Percentiles rank a stretch among this genome's conserved stretches.
phyloP scores from a whole-genome alignment of 1,140 invertebrate genomes.

The Coptotermes formosanus region DNA sequence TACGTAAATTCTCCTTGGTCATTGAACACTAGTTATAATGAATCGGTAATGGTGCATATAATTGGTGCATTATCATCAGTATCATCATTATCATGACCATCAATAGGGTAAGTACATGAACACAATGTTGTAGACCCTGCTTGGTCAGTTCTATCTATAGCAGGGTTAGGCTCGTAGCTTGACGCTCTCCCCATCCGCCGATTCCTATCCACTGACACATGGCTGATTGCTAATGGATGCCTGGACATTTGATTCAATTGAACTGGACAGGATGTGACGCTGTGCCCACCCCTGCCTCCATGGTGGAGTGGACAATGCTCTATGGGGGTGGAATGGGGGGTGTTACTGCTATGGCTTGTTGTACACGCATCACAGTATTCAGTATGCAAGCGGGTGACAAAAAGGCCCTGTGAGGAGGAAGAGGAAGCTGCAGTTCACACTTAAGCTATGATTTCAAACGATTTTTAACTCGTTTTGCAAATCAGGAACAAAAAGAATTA shows the following conservation, averaged over 20 bases:
- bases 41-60: slow-evolving; percentile 24
- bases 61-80: slow-evolving; percentile 29
- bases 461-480: neutral
- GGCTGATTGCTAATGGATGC: slow-evolving; percentile 13
- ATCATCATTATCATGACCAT: slow-evolving; percentile 27
- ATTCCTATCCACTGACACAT: neutral
- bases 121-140: neutral
- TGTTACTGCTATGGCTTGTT: neutral
- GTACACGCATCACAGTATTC: neutral
- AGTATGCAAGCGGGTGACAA: neutral
- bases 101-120: neutral
- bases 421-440: neutral
- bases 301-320: neutral
- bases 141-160: neutral
- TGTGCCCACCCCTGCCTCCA: neutral
- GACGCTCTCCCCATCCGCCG: neutral
- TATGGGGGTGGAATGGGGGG: neutral
- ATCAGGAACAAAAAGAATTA: no score
- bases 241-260: slow-evolving; percentile 3
- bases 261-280: slow-evolving; percentile 4
- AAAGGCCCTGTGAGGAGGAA: neutral
- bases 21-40: neutral
- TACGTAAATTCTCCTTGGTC: neutral
- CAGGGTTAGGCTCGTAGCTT: neutral
- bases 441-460: neutral